Base-by-base conservation (phyloP, 2,113 vertebrate species). In the Diadophis punctatus region DNA sequence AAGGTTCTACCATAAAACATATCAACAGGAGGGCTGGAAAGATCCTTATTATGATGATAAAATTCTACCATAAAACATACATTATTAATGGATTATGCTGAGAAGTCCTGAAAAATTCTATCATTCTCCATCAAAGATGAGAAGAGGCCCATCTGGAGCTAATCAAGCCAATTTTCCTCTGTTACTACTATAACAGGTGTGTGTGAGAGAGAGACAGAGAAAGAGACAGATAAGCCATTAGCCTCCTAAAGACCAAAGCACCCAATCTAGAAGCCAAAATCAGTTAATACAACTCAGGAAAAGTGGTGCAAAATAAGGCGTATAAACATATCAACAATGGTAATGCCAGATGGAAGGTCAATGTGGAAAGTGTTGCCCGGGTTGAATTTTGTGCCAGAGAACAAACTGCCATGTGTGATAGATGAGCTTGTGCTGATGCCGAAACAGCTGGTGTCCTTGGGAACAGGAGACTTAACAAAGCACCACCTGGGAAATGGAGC, bases 391-490 rank as follows among this genome's bases (percentile, higher is more conserved):
- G n/a, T 93, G 88, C 92, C 92, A 90, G 88, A 86, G 60, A 80
- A 86, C 74, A 90, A 90, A 93, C 90, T 93, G 88, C 80, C 43
- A 16, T 93, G 90, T 90, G 53, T 86, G 88, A 92, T 58, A 55
- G 88, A 86, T 48, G 85, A 39, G 88, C 88, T 90, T 51, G 53
- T 63, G 53, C 88, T 90, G 80, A 93, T 3, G 48, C 46, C 18
- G 53, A 90, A 92, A 86, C 88, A 93, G 88, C 92, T 93, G 92
- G 80, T 90, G 92, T 90, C 92, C 92, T 93, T 93, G 92, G 88
- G n/a, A 90, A 90, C 34, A 48, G 11, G 80, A 86, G 46, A 80
- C 88, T 63, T 22, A 27, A 30, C 25, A 84, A 34, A 52, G n/a
- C 11, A 34, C 30, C 3, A 48, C n/a, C 12, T 52, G 12, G 88